A percentile compares a stretch with the other conserved stretches of the same genome.
Evolutionary conservation across 2,113 vertebrate genomes (phyloP).

Genomic region (Petroica traversi): DNA sequence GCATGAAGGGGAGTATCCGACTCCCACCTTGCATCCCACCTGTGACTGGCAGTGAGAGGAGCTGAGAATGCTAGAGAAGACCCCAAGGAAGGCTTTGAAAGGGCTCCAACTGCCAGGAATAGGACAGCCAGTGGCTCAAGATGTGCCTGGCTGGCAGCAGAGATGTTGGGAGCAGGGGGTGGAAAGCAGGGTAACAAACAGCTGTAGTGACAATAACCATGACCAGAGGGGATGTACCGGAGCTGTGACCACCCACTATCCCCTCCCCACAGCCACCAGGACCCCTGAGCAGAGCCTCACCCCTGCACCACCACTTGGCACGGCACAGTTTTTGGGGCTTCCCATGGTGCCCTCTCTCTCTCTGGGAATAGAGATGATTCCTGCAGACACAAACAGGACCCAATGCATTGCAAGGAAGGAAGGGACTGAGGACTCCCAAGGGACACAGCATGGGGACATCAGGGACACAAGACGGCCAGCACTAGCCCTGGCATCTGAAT

Average conservation of each 20-base stretch:
- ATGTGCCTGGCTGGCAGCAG: neutral
- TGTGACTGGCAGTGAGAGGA: accelerated
- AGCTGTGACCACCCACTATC: neutral
- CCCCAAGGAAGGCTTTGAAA: neutral
- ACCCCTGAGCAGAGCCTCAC: neutral
- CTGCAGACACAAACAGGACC: neutral
- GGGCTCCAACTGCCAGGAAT: neutral
- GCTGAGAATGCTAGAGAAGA: accelerated
- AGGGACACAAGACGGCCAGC: neutral
- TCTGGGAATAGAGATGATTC: neutral
- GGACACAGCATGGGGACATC: neutral
- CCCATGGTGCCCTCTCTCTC: accelerated
- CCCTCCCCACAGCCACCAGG: neutral
- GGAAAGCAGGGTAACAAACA: neutral
- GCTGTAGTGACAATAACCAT: neutral
- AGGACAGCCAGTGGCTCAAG: neutral
- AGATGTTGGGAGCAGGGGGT: accelerated
- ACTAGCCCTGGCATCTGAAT: neutral
- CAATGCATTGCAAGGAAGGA: accelerated
- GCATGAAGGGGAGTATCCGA: accelerated
- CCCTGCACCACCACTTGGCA: neutral
- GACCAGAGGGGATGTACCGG: neutral
- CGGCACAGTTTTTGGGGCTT: neutral
- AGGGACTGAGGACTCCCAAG: accelerated
- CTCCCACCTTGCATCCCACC: neutral